A percentile compares a stretch with the other conserved stretches of the same genome.
These are phyloP conservation scores for Sander vitreus DNA, from an alignment of 2,113 vertebrate species.

Conservation along the genomic window DNA sequence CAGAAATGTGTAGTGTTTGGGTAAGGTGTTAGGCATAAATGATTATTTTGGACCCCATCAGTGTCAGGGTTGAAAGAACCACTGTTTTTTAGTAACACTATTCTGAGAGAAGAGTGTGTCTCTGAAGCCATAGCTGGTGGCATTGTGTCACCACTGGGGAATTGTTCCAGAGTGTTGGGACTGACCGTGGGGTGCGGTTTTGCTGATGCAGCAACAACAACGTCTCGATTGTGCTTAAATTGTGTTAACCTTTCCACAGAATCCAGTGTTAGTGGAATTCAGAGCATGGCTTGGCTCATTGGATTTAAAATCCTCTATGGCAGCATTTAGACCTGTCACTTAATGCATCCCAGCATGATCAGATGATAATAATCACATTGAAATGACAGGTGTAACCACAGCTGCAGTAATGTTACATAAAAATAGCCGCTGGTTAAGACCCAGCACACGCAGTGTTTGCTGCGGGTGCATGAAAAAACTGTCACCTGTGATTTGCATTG, in stretches of 20 bases:
- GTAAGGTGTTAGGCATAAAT: not conserved
- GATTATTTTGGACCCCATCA: not conserved
- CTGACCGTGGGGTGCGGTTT: constrained; percentile 18
- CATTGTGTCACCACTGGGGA: constrained; percentile 27
- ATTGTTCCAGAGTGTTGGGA: constrained; percentile 22
- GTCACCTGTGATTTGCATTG: constrained; percentile 8
- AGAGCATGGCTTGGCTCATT: not conserved
- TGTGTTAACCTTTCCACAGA: constrained; percentile 37
- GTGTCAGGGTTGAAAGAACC: not conserved
- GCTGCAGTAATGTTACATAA: constrained; percentile 27
- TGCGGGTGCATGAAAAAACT: constrained; percentile 10
- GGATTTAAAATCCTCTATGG: constrained; percentile 15
- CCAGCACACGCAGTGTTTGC: not conserved
- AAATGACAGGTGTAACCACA: constrained; percentile 18
- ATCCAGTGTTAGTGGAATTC: constrained; percentile 22
- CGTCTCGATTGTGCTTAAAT: constrained; percentile 36
- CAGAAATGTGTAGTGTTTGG: not conserved
- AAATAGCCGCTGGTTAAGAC: constrained; percentile 17
- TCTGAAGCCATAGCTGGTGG: constrained; percentile 19
- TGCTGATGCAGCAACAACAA: constrained; percentile 45
- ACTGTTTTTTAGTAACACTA: not conserved
- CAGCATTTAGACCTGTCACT: constrained; percentile 12
- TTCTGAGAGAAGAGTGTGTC: not conserved
- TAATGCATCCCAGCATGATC: constrained; percentile 24
- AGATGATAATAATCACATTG: constrained; percentile 26